Conservation (phyloP, 2,797 vertebrate species). For the Pelodytes ibericus region DNA sequence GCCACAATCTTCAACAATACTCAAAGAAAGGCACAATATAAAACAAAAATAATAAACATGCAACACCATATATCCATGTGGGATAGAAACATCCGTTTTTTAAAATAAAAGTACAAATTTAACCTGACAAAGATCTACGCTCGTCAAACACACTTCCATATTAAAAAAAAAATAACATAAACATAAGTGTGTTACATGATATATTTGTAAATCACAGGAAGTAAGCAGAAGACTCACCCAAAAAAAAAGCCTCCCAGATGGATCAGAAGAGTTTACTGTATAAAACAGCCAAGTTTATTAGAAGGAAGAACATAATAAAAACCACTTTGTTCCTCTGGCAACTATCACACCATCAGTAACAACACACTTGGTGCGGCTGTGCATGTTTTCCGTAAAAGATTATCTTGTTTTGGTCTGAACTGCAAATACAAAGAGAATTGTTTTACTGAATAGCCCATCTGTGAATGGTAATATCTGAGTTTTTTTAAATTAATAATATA, state of each 20-base stretch:
- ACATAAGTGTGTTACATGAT: constrained; percentile 4
- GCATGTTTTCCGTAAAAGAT: neutral
- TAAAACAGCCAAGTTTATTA: constrained; percentile 59
- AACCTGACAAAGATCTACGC: constrained; percentile 17
- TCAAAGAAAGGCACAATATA: too few relatives aligned
- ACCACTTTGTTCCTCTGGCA: constrained; percentile 56
- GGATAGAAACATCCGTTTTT: too few relatives aligned
- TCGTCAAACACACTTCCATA: constrained; percentile 1
- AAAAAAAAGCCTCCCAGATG: constrained; percentile 63
- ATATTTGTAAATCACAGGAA: constrained; percentile 47
- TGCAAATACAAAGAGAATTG: neutral
- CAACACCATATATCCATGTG: too few relatives aligned
- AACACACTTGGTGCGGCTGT: neutral
- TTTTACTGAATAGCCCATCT: too few relatives aligned
- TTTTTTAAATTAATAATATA: too few relatives aligned
- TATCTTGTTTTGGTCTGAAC: neutral
- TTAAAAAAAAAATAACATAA: constrained; percentile 15
- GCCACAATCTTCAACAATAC: too few relatives aligned
- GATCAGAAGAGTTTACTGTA: constrained; percentile 59
- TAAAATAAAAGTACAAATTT: neutral
- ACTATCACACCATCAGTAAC: constrained; percentile 34
- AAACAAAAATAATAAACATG: too few relatives aligned
- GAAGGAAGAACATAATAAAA: constrained; percentile 64
- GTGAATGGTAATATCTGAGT: too few relatives aligned
- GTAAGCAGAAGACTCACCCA: constrained; percentile 56